These are phyloP conservation scores for Pangasius mekongensis DNA, from an alignment of 2,797 vertebrate genomes.

Conservation along the genomic window DNA sequence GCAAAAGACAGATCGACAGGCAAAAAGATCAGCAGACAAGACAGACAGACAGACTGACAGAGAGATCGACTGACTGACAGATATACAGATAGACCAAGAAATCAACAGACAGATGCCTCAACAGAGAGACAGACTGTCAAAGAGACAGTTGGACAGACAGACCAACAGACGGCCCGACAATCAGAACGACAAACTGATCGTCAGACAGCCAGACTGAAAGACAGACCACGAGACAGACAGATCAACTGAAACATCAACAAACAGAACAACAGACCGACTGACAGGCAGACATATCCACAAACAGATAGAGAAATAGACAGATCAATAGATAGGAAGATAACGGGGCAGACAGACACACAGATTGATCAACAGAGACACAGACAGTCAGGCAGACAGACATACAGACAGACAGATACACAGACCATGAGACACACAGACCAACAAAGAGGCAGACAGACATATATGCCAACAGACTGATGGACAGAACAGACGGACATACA, in stretches of 20 bases:
- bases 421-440: neutral
- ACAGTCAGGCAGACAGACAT: neutral
- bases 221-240: neutral
- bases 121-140: no score
- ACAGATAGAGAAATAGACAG: neutral
- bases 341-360: no score
- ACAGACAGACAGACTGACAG: no score
- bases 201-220: no score
- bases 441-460: neutral
- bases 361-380: neutral
- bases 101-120: neutral
- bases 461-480: neutral
- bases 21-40: no score
- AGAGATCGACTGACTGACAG: no score
- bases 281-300: neutral
- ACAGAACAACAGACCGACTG: neutral
- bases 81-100: neutral
- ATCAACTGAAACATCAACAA: no score
- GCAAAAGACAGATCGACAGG: no score
- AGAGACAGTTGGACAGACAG: no score
- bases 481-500: no score
- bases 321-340: neutral
- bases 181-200: no score
- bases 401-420: neutral
- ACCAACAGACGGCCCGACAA: no score